Evolutionary conservation across 2,797 vertebrate genomes (phyloP).

Genomic region (Australoheros facetus): DNA sequence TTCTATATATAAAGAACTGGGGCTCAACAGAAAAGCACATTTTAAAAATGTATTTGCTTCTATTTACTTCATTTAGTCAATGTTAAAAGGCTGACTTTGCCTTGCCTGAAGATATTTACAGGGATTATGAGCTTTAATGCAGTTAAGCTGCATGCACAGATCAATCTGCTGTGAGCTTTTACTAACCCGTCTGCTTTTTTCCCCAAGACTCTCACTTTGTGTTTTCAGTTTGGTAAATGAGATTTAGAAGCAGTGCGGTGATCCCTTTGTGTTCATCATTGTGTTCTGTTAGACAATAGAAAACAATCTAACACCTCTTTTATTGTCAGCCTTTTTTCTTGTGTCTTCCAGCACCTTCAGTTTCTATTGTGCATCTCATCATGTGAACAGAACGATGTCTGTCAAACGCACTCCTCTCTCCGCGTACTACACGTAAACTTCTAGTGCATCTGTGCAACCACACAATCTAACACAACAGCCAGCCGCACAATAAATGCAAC

Average conservation of each 20-base stretch:
- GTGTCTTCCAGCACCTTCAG: slow-evolving; percentile 74
- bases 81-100: slow-evolving; percentile 80
- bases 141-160: slow-evolving; percentile 68
- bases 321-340: slow-evolving; percentile 70
- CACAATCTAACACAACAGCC: background rate
- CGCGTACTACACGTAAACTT: background rate
- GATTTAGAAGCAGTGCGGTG: slow-evolving; percentile 43
- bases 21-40: slow-evolving; percentile 64
- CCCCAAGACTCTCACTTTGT: slow-evolving; percentile 32
- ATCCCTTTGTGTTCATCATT: slow-evolving; percentile 31
- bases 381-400: background rate
- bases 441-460: background rate
- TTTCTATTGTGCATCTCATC: background rate
- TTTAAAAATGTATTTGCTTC: slow-evolving; percentile 73
- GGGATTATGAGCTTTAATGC: slow-evolving; percentile 79
- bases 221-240: slow-evolving; percentile 46
- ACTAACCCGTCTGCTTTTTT: slow-evolving; percentile 47
- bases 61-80: slow-evolving; percentile 80
- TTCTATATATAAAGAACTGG: slow-evolving; percentile 58
- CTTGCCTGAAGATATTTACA: slow-evolving; percentile 81
- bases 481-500: background rate
- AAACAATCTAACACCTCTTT: slow-evolving; percentile 58
- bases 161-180: slow-evolving; percentile 72
- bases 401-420: background rate
- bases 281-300: slow-evolving; percentile 54